Base-by-base conservation (phyloP, 2,888 invertebrate genomes). In the Omphaloscelis lunosa region DNA sequence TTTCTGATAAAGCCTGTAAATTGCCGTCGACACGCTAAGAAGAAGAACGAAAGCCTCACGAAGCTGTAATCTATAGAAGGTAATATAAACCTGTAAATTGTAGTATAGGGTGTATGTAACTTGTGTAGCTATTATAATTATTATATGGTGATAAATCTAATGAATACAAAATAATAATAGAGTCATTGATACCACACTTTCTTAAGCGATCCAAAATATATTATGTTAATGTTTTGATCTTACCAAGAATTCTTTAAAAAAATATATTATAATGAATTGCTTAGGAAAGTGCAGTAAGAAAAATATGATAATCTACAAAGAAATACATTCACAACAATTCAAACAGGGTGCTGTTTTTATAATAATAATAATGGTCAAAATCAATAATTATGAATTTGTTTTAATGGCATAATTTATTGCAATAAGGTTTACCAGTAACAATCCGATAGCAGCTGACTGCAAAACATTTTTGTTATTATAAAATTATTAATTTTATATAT, bases 391-490 rank as follows among this genome's bases (percentile, higher is more conserved):
- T 90, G 92, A 91, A 79, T 87, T 89, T 84, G 77, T 87, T 90
- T 84, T 89, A 86, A 90, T 90, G 90, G 91, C 82, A 87, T 89
- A 88, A 91, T 90, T 87, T 88, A 88, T 89, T 84, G 80, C 80
- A 88, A 88, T 83, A 84, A 79, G 74, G 83, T 97, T 98, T 98
- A 98, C 98, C 98, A 98, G 97, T 96, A 98, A 97, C 95, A 98
- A 97, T 97, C 98, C 98, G 95, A 98, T 97, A 95, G 97, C 97
- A 96, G 98, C 97, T 95, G 97, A 97, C 98, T 98, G 97, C 97
- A 97, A 97, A 97, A 97, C 96, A 93, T 92, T 92, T 88, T 90
- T 90, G 90, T 92, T 91, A 91, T 90, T 89, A 90, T 91, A 92
- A 91, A 92, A 91, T 93, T 92, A 93, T 93, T 93, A 93, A 77